phyloP scores from a whole-genome alignment of 2,888 invertebrate genomes.

The Meteorus cinctellus region DNA sequence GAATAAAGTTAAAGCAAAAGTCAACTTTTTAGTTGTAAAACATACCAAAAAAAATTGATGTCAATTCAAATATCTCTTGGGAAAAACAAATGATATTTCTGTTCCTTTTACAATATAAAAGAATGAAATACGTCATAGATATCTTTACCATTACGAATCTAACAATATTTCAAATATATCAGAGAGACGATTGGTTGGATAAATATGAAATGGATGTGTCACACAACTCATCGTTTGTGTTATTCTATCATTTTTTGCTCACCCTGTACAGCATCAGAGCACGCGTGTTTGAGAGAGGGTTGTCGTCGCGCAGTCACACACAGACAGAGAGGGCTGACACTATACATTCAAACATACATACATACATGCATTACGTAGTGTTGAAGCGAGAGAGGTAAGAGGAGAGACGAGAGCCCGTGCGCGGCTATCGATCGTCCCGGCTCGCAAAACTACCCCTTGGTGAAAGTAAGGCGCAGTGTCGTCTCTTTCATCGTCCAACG shows the following conservation, averaged over 20 bases:
- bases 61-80: too few species aligned
- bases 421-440: constrained; percentile 65
- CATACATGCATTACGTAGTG: not conserved
- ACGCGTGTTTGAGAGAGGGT: constrained; percentile 56
- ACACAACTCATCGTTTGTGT: not conserved
- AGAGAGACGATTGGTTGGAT: not conserved
- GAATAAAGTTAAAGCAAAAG: too few species aligned
- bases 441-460: constrained; percentile 65
- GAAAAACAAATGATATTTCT: too few species aligned
- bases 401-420: constrained; percentile 50
- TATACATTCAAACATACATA: not conserved
- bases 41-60: too few species aligned
- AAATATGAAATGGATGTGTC: not conserved
- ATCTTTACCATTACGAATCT: too few species aligned
- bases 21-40: too few species aligned
- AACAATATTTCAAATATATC: too few species aligned
- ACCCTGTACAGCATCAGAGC: constrained; percentile 49
- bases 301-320: constrained; percentile 48
- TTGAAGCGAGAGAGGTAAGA: constrained; percentile 25
- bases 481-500: constrained; percentile 23
- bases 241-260: constrained; percentile 32
- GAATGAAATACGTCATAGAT: too few species aligned
- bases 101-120: too few species aligned
- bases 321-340: not conserved
- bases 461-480: constrained; percentile 62